Conservation (phyloP, 2,797 vertebrate genomes). For the Scarus forsteni region DNA sequence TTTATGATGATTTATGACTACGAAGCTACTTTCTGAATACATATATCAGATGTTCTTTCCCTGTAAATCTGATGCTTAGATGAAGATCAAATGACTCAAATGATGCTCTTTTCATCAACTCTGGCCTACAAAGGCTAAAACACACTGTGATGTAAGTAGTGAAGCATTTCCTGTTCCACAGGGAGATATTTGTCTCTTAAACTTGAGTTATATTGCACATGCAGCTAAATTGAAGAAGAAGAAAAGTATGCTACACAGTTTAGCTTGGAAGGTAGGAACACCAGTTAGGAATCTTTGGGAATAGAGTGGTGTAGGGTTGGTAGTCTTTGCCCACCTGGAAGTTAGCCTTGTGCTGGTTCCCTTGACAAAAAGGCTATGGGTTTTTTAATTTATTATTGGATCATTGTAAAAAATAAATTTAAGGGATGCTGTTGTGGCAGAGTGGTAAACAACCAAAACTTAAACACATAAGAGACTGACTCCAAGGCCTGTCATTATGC, state of each 20-base stretch:
- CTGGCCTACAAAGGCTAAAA: conserved; percentile 33
- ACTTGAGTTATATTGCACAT: conserved; percentile 58
- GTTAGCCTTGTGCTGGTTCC: too few species aligned
- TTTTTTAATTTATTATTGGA: too few species aligned
- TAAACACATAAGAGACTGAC: too few species aligned
- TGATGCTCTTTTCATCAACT: conserved; percentile 36
- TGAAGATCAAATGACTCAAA: conserved; percentile 26
- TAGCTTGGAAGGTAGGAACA: too few species aligned
- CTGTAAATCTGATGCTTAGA: conserved; percentile 29
- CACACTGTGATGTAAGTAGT: conserved; percentile 1
- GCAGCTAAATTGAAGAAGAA: conserved; percentile 48
- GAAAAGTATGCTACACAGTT: background rate
- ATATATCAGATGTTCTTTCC: conserved; percentile 16
- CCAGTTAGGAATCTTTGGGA: too few species aligned
- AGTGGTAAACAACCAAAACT: too few species aligned
- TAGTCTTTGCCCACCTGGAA: too few species aligned
- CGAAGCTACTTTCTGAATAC: conserved; percentile 12
- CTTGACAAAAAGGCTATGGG: too few species aligned
- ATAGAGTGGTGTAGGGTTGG: too few species aligned
- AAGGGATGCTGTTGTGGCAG: too few species aligned
- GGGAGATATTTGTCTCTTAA: conserved; percentile 36
- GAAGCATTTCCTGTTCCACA: conserved; percentile 30
- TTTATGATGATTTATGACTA: conserved; percentile 26
- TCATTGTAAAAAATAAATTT: too few species aligned
- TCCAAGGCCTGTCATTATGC: too few species aligned